Evolutionary conservation across 2,888 invertebrate species (phyloP), one percentile per base, ranked within the genome.

Genomic region (Parochlus steinenii): DNA sequence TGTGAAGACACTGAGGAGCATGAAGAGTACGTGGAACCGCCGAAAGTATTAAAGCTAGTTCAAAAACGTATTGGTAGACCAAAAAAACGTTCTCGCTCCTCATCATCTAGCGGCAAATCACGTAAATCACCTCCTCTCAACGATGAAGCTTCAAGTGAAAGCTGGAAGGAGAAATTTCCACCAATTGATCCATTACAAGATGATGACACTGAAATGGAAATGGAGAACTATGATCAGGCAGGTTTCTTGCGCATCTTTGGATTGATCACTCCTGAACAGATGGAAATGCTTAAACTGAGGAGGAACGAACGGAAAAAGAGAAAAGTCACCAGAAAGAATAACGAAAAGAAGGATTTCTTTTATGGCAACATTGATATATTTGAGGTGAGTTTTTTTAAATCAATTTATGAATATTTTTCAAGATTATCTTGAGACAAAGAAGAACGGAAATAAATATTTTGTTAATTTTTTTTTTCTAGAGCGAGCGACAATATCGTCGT

Each of bases 221-320:
- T n/a, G n/a, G n/a, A n/a, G n/a, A n/a, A n/a, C 5, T 34, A 34
- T n/a, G 17, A 7, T n/a, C 52, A 53, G 31, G 56, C 56, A 41
- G 39, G 44, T 36, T 58, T 58, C 39, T 46, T 58, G 20, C 42
- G 48, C 1, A 20, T 54, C 0, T 57, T 58, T 27, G 46, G 48
- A 10, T 45, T 58, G 3, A 55, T 48, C 31, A 55, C 56, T 0
- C 48, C 49, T 3, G 53, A 51, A 6, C 42, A 49, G 37, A 44
- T 51, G 6, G 46, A 50, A 25, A 48, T 49, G 33, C 41, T 58
- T 41, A 51, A 50, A 31, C 53, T 55, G 38, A 48, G 56, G 2
- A 51, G 56, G 18, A 55, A 57, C 2, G 55, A 57, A 39, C 48
- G 58, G 10, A 51, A 49, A 28, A 51, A 55, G 3, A 54, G 58